A percentile compares a stretch with the other conserved stretches of the same genome.
Conservation (phyloP, 1,140 invertebrate species). For the Cydia fagiglandana region DNA sequence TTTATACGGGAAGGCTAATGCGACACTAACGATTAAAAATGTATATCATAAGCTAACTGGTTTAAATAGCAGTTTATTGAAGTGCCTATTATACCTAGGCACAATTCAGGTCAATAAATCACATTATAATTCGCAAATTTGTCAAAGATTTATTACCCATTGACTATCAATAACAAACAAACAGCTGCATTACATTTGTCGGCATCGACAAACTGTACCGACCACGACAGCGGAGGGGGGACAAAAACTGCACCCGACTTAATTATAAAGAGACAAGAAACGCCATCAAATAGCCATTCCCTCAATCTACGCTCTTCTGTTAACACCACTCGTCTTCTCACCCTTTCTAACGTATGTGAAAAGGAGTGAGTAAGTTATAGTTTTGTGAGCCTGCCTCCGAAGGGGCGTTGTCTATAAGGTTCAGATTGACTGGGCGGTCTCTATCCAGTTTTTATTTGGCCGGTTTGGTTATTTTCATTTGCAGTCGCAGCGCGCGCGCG, state of each 20-base stretch:
- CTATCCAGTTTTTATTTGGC: slow-evolving; percentile 68
- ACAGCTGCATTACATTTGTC: slow-evolving; percentile 23
- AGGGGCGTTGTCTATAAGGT: slow-evolving; percentile 72
- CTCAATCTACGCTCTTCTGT: slow-evolving; percentile 76
- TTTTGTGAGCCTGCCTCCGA: slow-evolving; percentile 40
- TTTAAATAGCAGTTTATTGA: slow-evolving; percentile 11
- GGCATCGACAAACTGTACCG: slow-evolving; percentile 23
- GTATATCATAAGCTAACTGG: neutral
- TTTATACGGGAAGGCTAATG: no score
- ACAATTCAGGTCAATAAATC: slow-evolving; percentile 10
- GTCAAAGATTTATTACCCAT: slow-evolving; percentile 19
- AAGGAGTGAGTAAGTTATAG: slow-evolving; percentile 51
- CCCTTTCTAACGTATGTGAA: slow-evolving; percentile 42
- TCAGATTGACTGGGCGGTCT: slow-evolving; percentile 78
- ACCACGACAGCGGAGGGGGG: slow-evolving; percentile 36
- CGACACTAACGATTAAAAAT: neutral
- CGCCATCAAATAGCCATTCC: slow-evolving; percentile 77
- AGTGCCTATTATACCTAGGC: neutral
- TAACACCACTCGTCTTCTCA: slow-evolving; percentile 61
- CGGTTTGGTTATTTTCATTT: slow-evolving; percentile 67
- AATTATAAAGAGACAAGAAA: slow-evolving; percentile 79
- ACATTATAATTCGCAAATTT: slow-evolving; percentile 15
- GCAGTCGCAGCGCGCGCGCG: slow-evolving; percentile 65
- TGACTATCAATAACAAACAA: slow-evolving; percentile 21
- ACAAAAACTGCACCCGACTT: slow-evolving; percentile 78